A percentile compares a stretch with the other conserved stretches of the same genome.
phyloP scores from a whole-genome alignment of 2,113 vertebrate species.

The human (Homo sapiens) region GRCh38 chr20:47028001-47028500 shows the following conservation, averaged over 20 bases:
- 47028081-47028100: not conserved
- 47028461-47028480: not conserved
- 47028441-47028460: not conserved
- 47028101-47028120: not conserved
- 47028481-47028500: not conserved
- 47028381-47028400: not conserved
- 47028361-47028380: not conserved
- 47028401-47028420: not conserved
- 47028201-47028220: not conserved
- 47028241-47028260: not conserved
- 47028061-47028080: not conserved
- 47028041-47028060: not conserved
- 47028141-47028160: rapidly evolving
- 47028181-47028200: not conserved
- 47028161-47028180: rapidly evolving
- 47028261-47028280: not conserved
- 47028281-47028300: not conserved
- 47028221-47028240: not conserved
- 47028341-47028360: not conserved
- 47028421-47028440: not conserved
- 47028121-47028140: not conserved
- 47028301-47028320: not conserved
- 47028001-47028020: not conserved
- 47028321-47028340: not conserved
- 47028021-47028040: not conserved